Conservation (phyloP, 1,140 invertebrate genomes). For the Brachionus calyciflorus region DNA sequence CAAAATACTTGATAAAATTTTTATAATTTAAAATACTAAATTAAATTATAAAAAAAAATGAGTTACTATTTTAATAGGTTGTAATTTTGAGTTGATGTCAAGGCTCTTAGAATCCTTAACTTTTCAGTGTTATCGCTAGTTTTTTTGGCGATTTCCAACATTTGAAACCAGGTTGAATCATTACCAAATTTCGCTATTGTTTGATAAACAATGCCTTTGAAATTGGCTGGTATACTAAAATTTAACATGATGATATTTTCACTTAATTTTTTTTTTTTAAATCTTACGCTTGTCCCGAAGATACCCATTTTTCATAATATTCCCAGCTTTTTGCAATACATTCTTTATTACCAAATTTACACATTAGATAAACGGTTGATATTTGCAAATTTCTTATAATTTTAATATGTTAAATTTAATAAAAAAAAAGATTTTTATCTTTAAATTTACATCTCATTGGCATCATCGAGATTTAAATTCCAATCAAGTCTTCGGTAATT, state of each 20-base stretch:
- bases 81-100: slow-evolving; percentile 2
- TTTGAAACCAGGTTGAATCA: slow-evolving; percentile 5
- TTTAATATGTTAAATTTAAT: not conserved
- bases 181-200: slow-evolving; percentile 1
- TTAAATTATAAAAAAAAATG: not conserved
- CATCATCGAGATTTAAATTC: not conserved
- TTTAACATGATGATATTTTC: not conserved
- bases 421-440: not conserved
- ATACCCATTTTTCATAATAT: not conserved
- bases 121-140: slow-evolving; percentile 6
- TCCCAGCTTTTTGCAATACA: not conserved
- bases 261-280: not conserved
- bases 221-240: slow-evolving; percentile 2
- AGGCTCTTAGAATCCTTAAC: slow-evolving; percentile 7
- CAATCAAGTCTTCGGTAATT: not conserved
- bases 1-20: slow-evolving; percentile 4
- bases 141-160: slow-evolving; percentile 17
- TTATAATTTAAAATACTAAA: not conserved
- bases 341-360: slow-evolving; percentile 8
- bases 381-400: slow-evolving; percentile 28
- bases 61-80: slow-evolving; percentile 25
- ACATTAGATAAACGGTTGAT: not conserved
- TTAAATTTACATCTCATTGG: slow-evolving; percentile 43
- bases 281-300: not conserved
- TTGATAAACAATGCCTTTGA: slow-evolving; percentile 20